phyloP scores from a whole-genome alignment of 2,113 vertebrate genomes.

The Nesogale talazaci region DNA sequence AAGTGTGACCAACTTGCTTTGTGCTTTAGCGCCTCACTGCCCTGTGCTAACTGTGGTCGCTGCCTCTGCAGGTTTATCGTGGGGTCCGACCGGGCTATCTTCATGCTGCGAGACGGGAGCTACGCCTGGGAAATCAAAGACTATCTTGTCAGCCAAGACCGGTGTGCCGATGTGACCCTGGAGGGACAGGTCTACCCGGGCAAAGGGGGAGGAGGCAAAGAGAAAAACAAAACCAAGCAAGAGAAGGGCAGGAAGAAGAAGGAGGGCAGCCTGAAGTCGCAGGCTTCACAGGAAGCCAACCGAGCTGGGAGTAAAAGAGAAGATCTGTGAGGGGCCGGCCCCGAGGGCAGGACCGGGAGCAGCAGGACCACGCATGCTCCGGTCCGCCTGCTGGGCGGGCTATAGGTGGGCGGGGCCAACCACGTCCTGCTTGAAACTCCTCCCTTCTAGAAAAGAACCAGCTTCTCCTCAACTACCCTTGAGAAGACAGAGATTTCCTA shows the following conservation, averaged over 20 bases:
- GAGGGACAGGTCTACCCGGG: conserved; percentile 98
- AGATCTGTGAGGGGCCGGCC: conserved; percentile 88
- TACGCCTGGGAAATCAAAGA: conserved; percentile 98
- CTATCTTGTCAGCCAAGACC: conserved; percentile 93
- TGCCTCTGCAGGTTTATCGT: conserved; percentile 93
- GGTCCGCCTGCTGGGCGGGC: accelerated
- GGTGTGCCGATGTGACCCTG: conserved; percentile 95
- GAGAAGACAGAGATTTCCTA: conserved; percentile 67
- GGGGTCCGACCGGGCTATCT: conserved; percentile 96
- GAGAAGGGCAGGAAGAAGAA: conserved; percentile 89
- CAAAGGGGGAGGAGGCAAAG: conserved; percentile 86
- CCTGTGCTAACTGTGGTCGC: neutral
- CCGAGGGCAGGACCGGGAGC: neutral
- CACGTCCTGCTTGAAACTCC: neutral
- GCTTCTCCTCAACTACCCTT: neutral
- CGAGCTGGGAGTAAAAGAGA: conserved; percentile 84
- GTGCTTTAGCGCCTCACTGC: neutral
- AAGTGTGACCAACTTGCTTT: accelerated
- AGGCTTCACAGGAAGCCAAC: conserved; percentile 84
- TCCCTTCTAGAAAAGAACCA: neutral
- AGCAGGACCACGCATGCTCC: neutral
- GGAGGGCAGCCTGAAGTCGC: conserved; percentile 80
- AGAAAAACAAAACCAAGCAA: conserved; percentile 86
- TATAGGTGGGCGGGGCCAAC: accelerated
- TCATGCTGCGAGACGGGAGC: conserved; percentile 97